These are phyloP conservation scores for Exephanes ischioxanthus DNA, from an alignment of 2,888 invertebrate genomes.

Conservation along the genomic window DNA sequence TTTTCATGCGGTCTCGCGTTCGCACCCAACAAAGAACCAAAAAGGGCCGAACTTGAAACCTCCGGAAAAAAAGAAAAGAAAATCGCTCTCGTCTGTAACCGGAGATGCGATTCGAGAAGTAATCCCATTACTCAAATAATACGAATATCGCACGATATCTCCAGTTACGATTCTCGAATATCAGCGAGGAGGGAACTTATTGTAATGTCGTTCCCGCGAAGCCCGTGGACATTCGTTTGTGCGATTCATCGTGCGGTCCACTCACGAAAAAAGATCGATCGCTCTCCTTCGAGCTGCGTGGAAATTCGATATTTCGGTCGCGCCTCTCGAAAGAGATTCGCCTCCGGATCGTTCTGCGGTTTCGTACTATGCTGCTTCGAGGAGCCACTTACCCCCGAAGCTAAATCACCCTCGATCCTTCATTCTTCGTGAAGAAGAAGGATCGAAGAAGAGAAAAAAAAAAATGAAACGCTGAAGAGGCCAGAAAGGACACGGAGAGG, in stretches of 20 bases:
- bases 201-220: conserved; percentile 45
- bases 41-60: conserved; percentile 1
- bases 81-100: conserved; percentile 23
- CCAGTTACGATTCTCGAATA: conserved; percentile 61
- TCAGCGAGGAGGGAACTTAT: conserved; percentile 20
- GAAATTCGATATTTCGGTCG: conserved; percentile 72
- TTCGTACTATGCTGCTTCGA: conserved; percentile 28
- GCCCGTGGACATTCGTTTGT: conserved; percentile 49
- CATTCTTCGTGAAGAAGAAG: not conserved
- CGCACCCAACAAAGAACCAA: not conserved
- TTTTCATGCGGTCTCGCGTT: not conserved
- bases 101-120: conserved; percentile 45
- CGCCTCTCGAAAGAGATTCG: not conserved
- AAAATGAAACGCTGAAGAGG: conserved; percentile 21
- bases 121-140: conserved; percentile 43
- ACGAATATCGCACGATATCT: conserved; percentile 56
- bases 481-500: conserved; percentile 16
- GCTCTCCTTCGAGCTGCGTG: conserved; percentile 1
- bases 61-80: conserved; percentile 27
- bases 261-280: conserved; percentile 51
- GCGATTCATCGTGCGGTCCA: conserved; percentile 39
- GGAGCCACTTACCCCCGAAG: conserved; percentile 44
- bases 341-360: conserved; percentile 48
- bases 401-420: conserved; percentile 41
- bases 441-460: conserved; percentile 26